Evolutionary conservation across 2,888 invertebrate species (phyloP), one percentile per base, ranked within the genome.

Genomic region (Poecilus cupreus): DNA sequence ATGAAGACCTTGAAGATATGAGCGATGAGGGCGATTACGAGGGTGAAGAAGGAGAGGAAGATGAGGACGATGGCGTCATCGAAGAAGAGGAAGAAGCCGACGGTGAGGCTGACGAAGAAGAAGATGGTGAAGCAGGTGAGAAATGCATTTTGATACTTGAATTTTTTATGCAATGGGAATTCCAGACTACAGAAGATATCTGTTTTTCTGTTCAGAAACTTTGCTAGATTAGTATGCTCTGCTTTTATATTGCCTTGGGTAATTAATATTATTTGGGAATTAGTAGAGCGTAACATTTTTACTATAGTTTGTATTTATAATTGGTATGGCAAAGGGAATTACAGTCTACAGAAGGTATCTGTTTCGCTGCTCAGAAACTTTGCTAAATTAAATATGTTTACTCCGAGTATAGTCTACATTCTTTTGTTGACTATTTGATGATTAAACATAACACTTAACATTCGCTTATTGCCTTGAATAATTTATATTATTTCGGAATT

Each of bases 1-100:
- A 89, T 39, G 92, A 91, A 60, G 92, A 92, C 83, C 91, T 92
- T 3, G 93, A 92, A 79, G 92, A 92, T 68, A 90, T 91, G 83
- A 90, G 90, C 20, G 90, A 91, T 82, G 88, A 88, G 46, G 90
- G 89, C 74, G 90, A 89, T 78, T 90, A 90, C 81, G 91, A 91
- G 82, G 92, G 90, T 57, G 92, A 90, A 78, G 89, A 89, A 57
- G 88, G 87, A 68, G 89, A 89, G 39, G 89, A 89, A 75, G 89
- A 89, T 37, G 90, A 89, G 51, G 89, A 89, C 13, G 89, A 88
- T 26, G 88, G 85, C 77, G 88, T 87, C 37, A 88, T 88, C 81
- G 90, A 89, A 37, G 89, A 88, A 26, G 89, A 89, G 57, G 90
- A 89, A 68, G 90, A 90, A 46, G 89, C 88, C 68, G 88, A 88